A percentile compares a stretch with the other conserved stretches of the same genome.
Evolutionary conservation across 2,797 vertebrate genomes (phyloP).

Genomic region (Gallinago stenura): DNA sequence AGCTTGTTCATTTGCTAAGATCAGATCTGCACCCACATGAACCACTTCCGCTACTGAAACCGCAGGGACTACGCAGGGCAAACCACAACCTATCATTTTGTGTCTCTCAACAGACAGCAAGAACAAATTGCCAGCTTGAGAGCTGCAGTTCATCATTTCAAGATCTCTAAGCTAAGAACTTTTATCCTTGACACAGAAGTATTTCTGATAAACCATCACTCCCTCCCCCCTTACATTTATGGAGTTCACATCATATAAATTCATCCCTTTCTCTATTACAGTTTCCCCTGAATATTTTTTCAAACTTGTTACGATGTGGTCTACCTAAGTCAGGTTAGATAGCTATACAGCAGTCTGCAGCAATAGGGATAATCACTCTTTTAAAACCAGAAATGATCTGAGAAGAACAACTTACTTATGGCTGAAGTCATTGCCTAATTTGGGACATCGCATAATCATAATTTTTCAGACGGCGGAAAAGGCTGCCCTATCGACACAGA

Average conservation of each 20-base stretch:
- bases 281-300: background rate
- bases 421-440: background rate
- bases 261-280: background rate
- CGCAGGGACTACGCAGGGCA: constrained; percentile 62
- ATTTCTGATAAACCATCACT: background rate
- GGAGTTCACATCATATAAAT: accelerated
- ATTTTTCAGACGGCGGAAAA: background rate
- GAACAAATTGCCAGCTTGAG: background rate
- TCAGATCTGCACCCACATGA: constrained; percentile 76
- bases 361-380: background rate
- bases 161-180: background rate
- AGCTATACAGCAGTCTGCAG: background rate
- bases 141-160: background rate
- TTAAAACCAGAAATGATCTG: background rate
- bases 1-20: constrained; percentile 23
- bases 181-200: background rate
- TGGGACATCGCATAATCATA: background rate
- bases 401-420: background rate
- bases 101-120: constrained; percentile 1
- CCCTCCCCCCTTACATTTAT: background rate
- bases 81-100: constrained; percentile 65
- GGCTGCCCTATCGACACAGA: accelerated
- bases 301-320: background rate
- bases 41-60: constrained; percentile 76
- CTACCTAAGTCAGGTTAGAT: background rate